Conservation (phyloP, 2,113 vertebrate species). For the Sapayoa aenigma region DNA sequence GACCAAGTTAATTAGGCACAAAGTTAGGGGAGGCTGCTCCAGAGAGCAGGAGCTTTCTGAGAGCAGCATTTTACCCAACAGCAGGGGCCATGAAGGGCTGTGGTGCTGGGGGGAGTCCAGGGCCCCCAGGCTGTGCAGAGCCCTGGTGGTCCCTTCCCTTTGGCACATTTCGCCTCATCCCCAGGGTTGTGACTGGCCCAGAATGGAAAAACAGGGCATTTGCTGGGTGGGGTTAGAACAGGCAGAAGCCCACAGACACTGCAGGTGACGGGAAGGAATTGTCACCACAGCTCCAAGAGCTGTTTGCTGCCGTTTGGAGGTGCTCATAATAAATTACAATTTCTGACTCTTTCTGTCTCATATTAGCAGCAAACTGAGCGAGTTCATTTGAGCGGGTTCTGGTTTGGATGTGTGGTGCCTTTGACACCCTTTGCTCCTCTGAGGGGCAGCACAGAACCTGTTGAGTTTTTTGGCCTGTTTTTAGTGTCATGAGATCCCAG, state of each 20-base stretch:
- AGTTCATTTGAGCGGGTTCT: neutral
- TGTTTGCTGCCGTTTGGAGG: neutral
- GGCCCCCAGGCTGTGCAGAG: neutral
- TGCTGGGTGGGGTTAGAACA: accelerated
- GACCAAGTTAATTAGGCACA: neutral
- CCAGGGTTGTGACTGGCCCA: neutral
- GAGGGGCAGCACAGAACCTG: neutral
- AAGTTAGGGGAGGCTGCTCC: neutral
- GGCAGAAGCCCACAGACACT: accelerated
- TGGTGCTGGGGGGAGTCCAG: neutral
- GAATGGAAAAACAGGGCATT: neutral
- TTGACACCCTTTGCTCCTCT: neutral
- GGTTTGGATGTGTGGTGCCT: accelerated
- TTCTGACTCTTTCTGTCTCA: neutral
- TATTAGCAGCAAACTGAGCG: neutral
- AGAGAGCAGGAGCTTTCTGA: neutral
- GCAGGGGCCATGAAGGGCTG: accelerated
- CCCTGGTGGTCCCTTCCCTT: neutral
- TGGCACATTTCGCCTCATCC: neutral
- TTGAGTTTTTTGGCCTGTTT: neutral
- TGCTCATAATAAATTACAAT: neutral
- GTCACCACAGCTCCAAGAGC: neutral
- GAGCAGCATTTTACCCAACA: neutral
- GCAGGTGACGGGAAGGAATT: neutral
- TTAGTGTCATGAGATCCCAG: neutral